Base-by-base conservation (phyloP, 2,113 vertebrate genomes). In the Channa maculata region DNA sequence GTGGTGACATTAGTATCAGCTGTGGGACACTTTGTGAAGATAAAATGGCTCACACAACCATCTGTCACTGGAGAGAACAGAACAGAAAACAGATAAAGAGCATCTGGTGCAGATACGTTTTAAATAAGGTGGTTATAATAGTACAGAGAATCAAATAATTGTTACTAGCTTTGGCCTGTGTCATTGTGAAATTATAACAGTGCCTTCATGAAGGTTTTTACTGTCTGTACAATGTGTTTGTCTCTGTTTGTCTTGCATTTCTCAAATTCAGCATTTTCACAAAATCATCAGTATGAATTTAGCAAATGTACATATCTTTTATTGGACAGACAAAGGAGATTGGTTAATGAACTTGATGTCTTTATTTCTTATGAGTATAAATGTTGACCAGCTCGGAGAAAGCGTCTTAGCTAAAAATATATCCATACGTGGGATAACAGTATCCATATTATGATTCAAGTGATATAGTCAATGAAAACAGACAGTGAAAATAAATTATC, bases 401-500 rank as follows among this genome's bases (percentile, higher is more conserved):
- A 89, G 85, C 84, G 41, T 71, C 86, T 91, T 81, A 86, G 91
- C 86, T 91, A 91, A 92, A 92, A 91, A 92, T 90, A 92, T 88
- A 88, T 80, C 90, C 80, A 88, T 84, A 86, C 82, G 61, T 83
- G 84, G 65, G 62, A 86, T 88, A 92, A 87, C 84, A 90, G 63
- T 80, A 88, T 92, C 76, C 75, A 64, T 86, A 86, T 82, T 82
- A 89, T 78, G 79, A 81, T 86, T 89, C 76, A 80, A 77, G 86
- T 77, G 78, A 88, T 86, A 88, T 77, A 85, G 61, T 84, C 79
- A 88, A 86, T 86, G 76, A 79, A 85, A 75, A 77, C 83, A 86
- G 72, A 67, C 80, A 86, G 83, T 88, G 85, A 92, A 93, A 94
- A 94, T 94, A 93, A 94, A 94, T 94, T 92, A 94, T 93, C 85